Base-by-base conservation (phyloP, 2,113 vertebrate species). In the Delphinapterus leucas region DNA sequence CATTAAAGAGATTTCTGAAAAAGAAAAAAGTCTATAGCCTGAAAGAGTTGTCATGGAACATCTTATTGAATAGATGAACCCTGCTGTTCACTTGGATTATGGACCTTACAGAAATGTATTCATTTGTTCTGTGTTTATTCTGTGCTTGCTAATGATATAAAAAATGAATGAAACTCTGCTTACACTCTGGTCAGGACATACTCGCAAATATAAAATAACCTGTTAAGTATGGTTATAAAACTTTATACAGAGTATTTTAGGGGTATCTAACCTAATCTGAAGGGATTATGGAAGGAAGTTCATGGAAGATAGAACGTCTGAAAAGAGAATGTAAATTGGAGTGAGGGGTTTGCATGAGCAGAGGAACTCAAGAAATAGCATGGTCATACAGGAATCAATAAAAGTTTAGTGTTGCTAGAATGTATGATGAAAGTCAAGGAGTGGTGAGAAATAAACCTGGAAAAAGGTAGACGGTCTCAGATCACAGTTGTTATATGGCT, bases 41-140 rank as follows among this genome's bases (percentile, higher is more conserved):
- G 26, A 49, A 87, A 90, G 90, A 90, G 15, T 87, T 74, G 21
- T 44, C 26, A 89, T 68, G n/a, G 26, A 94, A 87, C 60, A 63
- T 38, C 33, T 44, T 68, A 14, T n/a, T 96, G 33, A 94, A 49
- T 67, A 96, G 41, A 49, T 92, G 55, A 80, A 55, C 76, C 33
- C 14, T 93, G 4, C 47, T 81, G 6, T 96, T 81, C 61, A 67
- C 55, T 82, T 86, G 26, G 58, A 92, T 95, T 73, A 80, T 83
- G 79, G 60, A 49, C 70, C 89, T 93, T 58, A 70, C 83, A 89
- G 61, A 86, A 96, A 80, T 53, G 31, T 31, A 55, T 90, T 92
- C 4, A 76, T 76, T 87, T 33, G 58, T 80, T 63, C 2, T 71
- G 12, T 81, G 33, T 58, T 80, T 95, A 65, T 85, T 88, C 61